Evolutionary conservation across 2,888 invertebrate species (phyloP).

Genomic region (Apoda limacodes): DNA sequence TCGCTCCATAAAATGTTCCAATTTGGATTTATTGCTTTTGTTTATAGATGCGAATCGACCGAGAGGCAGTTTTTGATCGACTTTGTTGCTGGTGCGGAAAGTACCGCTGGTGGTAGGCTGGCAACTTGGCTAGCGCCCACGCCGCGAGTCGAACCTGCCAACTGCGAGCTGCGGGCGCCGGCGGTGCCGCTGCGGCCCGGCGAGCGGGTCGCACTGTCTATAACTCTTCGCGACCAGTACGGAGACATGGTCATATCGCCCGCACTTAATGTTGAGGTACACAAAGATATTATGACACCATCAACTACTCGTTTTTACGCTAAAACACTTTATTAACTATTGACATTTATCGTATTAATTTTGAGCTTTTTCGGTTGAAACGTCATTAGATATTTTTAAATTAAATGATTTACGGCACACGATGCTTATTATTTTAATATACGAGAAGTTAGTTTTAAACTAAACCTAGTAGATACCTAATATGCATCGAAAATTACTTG

Average conservation of each 20-base stretch:
- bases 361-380: too few relatives aligned
- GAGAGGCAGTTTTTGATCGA: slow-evolving; percentile 93
- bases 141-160: slow-evolving; percentile 88
- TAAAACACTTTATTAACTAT: too few relatives aligned
- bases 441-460: too few relatives aligned
- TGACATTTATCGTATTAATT: too few relatives aligned
- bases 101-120: slow-evolving; percentile 89
- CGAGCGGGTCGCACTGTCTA: slow-evolving; percentile 66
- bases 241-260: slow-evolving; percentile 88
- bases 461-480: too few relatives aligned
- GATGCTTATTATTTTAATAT: too few relatives aligned
- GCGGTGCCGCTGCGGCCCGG: slow-evolving; percentile 75
- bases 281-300: slow-evolving; percentile 18
- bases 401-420: too few relatives aligned
- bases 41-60: slow-evolving; percentile 88
- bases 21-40: too few relatives aligned
- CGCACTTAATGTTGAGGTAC: slow-evolving; percentile 81
- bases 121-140: slow-evolving; percentile 97
- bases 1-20: too few relatives aligned
- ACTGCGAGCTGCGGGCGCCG: slow-evolving; percentile 86
- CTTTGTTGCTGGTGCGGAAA: slow-evolving; percentile 88
- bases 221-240: slow-evolving; percentile 92
- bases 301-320: neutral
- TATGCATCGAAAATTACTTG: too few relatives aligned
- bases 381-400: too few relatives aligned